Evolutionary conservation across 2,888 invertebrate species (phyloP).

Genomic region (Ormia ochracea): DNA sequence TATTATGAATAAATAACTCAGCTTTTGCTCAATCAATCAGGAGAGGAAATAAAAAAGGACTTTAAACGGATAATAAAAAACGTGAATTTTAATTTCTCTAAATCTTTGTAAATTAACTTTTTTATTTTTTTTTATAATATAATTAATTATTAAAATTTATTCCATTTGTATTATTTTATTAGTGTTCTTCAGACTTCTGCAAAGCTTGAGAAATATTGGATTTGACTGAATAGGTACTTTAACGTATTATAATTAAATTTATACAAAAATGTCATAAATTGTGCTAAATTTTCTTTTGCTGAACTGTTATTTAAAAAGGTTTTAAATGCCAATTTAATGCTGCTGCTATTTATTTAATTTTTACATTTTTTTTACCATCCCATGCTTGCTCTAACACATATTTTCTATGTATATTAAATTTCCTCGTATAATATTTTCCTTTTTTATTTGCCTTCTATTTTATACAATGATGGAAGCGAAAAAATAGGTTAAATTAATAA

Average conservation of each 20-base stretch:
- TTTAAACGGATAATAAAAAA: no score
- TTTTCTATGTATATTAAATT: conserved; percentile 53
- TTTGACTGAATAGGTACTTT: background rate
- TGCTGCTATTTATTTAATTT: background rate
- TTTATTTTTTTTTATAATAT: no score
- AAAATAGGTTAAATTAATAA: conserved; percentile 74
- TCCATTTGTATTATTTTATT: background rate
- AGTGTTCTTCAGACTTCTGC: background rate
- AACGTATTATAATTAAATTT: conserved; percentile 17
- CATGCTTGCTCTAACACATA: background rate
- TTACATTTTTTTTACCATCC: background rate
- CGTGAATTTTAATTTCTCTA: no score
- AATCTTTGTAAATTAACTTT: no score
- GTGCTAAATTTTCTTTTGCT: background rate
- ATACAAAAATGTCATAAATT: conserved; percentile 11
- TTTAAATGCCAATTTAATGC: conserved; percentile 43
- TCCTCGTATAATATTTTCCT: conserved; percentile 14
- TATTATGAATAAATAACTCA: no score
- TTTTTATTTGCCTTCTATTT: conserved; percentile 35
- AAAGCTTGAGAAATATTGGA: background rate
- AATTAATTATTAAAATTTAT: no score
- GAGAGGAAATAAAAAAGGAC: no score
- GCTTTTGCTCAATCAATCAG: no score
- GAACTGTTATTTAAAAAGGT: conserved; percentile 34
- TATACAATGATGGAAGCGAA: conserved; percentile 13